Base-by-base conservation (phyloP, 2,888 invertebrate genomes). In the Lomographa bimaculata region DNA sequence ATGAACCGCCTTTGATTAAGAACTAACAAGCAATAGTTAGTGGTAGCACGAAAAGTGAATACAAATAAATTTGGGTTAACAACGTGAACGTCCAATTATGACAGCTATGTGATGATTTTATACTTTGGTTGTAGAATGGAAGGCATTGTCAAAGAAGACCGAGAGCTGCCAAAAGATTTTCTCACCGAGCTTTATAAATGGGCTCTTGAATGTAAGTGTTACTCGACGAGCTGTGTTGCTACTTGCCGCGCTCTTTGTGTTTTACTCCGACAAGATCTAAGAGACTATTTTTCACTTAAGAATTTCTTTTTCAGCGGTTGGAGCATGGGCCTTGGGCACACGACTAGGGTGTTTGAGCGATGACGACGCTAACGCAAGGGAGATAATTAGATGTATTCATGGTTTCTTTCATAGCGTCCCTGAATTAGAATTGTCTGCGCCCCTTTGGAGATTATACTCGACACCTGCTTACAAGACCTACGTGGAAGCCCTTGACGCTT, bases 261-360 rank as follows among this genome's bases (percentile, higher is more conserved):
- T 63, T 56, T 60, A 51, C 42, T 47, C 46, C 36, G 50, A 54
- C 40, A 45, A 51, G 29, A 44, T 50, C 39, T 32, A 41, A 54
- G 52, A 35, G 43, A 39, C 52, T 46, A 54, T 50, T 56, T 59
- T 37, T 46, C 37, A 38, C 37, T 40, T 46, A 50, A 50, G 38
- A 38, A 34, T 52, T 49, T 54, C 45, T 46, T 47, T 78, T 78
- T 42, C 70, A 95, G 95, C 96, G 54, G 95, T 96, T 1, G 95
- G 94, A 7, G 91, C 93, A 53, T 95, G 96, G 65, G 94, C 96
- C 2, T 84, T 97, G 62, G 96, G 96, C 61, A 93, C 93, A 10
- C 91, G 96, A 54, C 81, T 97, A 32, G 95, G 95, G 9, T 95
- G 95, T 75, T 71, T 95, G 25, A 89, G 91, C 38, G 90, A 91